Conservation (phyloP, 2,888 invertebrate genomes). For the Globia sparganii region DNA sequence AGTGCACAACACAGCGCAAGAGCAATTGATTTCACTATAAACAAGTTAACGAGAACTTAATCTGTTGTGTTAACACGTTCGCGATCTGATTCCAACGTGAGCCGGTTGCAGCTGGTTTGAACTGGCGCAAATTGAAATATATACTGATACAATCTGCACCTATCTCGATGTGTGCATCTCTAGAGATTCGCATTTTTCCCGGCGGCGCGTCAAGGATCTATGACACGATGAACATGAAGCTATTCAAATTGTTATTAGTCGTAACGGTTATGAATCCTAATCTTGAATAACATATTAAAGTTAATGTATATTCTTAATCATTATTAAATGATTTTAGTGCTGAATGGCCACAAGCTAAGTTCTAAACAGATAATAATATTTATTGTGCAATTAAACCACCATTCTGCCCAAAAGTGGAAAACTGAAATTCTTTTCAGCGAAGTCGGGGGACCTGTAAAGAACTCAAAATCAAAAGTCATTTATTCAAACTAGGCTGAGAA, state of each 20-base stretch:
- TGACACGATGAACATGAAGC: not conserved
- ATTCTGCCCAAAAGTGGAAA: too few species aligned
- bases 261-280: not conserved
- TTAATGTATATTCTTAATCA: not conserved
- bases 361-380: too few species aligned
- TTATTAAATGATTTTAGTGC: too few species aligned
- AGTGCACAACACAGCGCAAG: conserved; percentile 23
- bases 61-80: conserved; percentile 49
- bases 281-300: not conserved
- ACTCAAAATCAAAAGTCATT: too few species aligned
- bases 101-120: conserved; percentile 1
- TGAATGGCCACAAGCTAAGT: too few species aligned
- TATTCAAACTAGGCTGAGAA: too few species aligned
- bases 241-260: not conserved
- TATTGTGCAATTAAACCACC: too few species aligned
- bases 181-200: not conserved
- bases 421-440: too few species aligned
- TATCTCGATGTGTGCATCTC: not conserved
- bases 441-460: too few species aligned
- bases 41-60: conserved; percentile 53
- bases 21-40: conserved; percentile 44
- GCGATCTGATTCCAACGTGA: conserved; percentile 1
- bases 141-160: conserved; percentile 1
- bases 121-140: not conserved
- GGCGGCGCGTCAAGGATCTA: not conserved